Evolutionary conservation across 2,888 invertebrate genomes (phyloP), one percentile per base, ranked within the genome.

Genomic region (Drosophila tanythrix): DNA sequence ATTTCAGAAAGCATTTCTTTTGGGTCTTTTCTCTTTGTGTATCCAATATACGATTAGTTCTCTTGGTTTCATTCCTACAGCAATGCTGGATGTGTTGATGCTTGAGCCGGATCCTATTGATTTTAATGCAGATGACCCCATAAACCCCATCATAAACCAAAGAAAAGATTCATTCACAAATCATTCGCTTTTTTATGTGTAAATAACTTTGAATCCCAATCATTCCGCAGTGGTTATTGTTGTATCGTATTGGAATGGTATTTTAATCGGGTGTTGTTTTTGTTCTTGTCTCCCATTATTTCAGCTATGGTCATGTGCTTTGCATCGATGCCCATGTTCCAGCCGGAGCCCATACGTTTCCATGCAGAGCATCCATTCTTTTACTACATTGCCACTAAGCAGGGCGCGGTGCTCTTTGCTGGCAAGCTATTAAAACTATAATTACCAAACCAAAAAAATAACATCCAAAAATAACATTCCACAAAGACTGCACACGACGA

Each of bases 331-430:
- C 73, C 74, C 56, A 68, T 65, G 70, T 57, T 70, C 58, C 63
- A 57, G 40, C 67, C 74, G 63, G 66, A 79, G 13, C 84, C 84
- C 31, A 53, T 38, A 36, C 56, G 53, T 15, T 89, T 89, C 61
- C 62, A 58, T 62, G 86, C 79, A 21, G 76, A 85, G 38, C 83
- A 78, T 75, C 76, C 89, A 72, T 90, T 85, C 65, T 52, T 69
- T 27, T 88, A 80, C 69, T 69, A 72, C 33, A 83, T 90, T 43
- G 53, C 55, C 64, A 68, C 71, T 72, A 60, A 48, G 46, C 61
- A 59, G 38, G 70, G 53, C 13, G 57, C 40, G 18, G 55, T 78
- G 33, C 70, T 88, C 25, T 88, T 87, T 69, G 74, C 82, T 18
- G 88, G 88, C 27, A 74, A 63, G 15, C 58, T 68, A 48, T 35